Percentiles rank a stretch among this genome's conserved stretches.
phyloP scores from a whole-genome alignment of 2,888 invertebrate species.

The Apamea crenata region DNA sequence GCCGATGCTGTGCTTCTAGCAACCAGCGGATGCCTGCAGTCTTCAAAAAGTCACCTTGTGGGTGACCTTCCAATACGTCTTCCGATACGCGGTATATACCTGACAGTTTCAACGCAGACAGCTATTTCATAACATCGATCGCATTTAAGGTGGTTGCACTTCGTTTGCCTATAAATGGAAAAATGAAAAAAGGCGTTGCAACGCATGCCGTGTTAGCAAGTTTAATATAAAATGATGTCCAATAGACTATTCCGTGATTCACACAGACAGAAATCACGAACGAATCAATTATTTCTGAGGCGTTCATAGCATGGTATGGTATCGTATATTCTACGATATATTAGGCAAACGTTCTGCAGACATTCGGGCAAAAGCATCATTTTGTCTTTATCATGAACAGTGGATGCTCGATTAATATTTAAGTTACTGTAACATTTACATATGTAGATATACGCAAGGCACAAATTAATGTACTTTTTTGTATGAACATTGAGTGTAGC shows the following conservation, averaged over 20 bases:
- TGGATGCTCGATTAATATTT: not conserved
- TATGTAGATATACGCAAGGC: not conserved
- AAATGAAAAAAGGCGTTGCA: no score
- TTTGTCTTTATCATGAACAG: not conserved
- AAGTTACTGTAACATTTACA: not conserved
- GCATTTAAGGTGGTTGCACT: slow-evolving; percentile 15
- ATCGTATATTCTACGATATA: not conserved
- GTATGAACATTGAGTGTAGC: not conserved
- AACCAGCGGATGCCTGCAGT: no score
- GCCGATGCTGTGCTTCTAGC: no score
- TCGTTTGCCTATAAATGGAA: slow-evolving; percentile 13
- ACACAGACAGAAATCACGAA: not conserved
- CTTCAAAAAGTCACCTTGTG: no score
- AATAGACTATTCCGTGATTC: no score
- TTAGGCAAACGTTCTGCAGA: not conserved
- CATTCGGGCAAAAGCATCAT: not conserved
- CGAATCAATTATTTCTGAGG: not conserved
- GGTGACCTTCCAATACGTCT: no score
- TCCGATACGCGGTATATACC: not conserved
- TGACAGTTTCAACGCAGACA: not conserved
- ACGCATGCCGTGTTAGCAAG: no score
- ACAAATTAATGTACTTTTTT: not conserved
- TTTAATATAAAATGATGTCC: no score
- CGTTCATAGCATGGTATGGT: not conserved
- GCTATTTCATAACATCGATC: slow-evolving; percentile 17